phyloP scores from a whole-genome alignment of 2,888 invertebrate genomes.

The Macrosoma leucophasiata region DNA sequence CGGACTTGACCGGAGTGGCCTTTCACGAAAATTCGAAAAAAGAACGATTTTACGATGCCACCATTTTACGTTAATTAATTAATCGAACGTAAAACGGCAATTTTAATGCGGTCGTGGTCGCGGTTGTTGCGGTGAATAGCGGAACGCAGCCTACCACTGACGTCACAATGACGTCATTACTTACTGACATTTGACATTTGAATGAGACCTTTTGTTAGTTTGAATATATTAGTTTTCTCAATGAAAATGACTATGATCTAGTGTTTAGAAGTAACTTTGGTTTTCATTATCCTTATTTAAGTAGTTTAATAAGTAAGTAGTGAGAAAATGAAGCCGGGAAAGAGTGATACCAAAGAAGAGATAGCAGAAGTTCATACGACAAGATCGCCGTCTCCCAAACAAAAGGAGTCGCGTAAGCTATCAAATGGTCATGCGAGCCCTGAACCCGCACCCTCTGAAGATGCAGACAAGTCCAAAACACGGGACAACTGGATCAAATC shows the following conservation, averaged over 20 bases:
- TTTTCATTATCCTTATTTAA: no score
- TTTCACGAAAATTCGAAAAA: no score
- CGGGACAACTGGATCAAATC: conserved; percentile 68
- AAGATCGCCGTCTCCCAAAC: conserved; percentile 62
- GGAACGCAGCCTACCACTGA: conserved; percentile 31
- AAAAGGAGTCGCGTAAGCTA: conserved; percentile 52
- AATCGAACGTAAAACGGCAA: no score
- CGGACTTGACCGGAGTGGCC: no score
- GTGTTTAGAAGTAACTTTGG: no score
- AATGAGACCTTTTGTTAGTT: conserved; percentile 21
- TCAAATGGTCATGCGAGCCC: conserved; percentile 53
- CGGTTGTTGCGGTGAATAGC: conserved; percentile 21
- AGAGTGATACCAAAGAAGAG: conserved; percentile 55
- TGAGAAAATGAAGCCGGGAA: conserved; percentile 70
- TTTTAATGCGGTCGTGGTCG: no score
- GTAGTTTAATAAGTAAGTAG: conserved; percentile 22
- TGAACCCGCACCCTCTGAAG: conserved; percentile 30
- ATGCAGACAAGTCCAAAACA: conserved; percentile 48
- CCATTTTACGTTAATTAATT: no score
- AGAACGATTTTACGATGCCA: no score
- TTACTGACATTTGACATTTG: conserved; percentile 40
- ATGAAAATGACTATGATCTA: conserved; percentile 24
- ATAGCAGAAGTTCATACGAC: conserved; percentile 62
- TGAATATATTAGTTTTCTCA: neutral
- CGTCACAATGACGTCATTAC: conserved; percentile 60